Conservation (phyloP, 2,888 invertebrate species). For the Spilarctia lutea region DNA sequence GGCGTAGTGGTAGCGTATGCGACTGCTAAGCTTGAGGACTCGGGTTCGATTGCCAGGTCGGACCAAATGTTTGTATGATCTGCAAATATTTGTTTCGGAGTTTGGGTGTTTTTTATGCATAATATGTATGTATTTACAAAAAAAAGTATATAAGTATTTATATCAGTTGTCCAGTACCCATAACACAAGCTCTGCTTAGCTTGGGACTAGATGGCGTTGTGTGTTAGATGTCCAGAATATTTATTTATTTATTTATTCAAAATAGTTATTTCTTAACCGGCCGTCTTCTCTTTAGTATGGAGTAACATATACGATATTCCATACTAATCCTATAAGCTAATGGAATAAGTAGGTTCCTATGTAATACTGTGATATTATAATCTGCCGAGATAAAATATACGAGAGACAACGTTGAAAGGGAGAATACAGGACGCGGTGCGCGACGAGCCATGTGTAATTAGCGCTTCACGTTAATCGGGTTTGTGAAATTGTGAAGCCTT, state of each 20-base stretch:
- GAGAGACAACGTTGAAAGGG: conserved; percentile 7
- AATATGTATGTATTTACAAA: too few species aligned
- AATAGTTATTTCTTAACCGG: background rate
- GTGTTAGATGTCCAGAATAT: too few species aligned
- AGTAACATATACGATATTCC: background rate
- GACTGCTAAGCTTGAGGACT: too few species aligned
- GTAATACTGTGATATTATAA: conserved; percentile 11
- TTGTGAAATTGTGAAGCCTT: background rate
- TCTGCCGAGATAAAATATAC: conserved; percentile 3
- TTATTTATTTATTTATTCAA: background rate
- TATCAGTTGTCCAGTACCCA: too few species aligned
- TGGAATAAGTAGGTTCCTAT: background rate
- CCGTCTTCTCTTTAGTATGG: background rate
- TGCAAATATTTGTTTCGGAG: too few species aligned
- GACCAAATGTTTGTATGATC: too few species aligned
- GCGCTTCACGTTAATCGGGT: background rate
- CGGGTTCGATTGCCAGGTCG: too few species aligned
- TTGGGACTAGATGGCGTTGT: too few species aligned
- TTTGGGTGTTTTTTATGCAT: too few species aligned
- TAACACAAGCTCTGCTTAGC: too few species aligned
- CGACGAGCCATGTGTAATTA: background rate
- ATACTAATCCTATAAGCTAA: conserved; percentile 4
- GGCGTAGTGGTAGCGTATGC: too few species aligned
- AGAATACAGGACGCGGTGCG: background rate
- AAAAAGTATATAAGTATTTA: too few species aligned